Conservation (phyloP, 1,140 invertebrate genomes). For the Drosophila tani region DNA sequence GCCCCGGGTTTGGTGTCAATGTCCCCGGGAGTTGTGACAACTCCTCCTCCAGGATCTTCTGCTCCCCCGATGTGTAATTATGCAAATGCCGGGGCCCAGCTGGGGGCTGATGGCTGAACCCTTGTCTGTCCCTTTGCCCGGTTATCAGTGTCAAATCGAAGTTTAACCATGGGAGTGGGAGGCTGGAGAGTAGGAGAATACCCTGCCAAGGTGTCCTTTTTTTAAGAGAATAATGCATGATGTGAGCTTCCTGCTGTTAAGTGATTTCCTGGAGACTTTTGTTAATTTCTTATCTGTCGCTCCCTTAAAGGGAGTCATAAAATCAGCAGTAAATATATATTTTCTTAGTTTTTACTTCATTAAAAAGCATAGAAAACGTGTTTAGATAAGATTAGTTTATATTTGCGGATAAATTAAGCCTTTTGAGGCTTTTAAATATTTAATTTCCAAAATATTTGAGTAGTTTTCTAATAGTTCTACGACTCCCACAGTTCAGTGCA, state of each 20-base stretch:
- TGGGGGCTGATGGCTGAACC: constrained; percentile 28
- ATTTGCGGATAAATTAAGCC: too few relatives aligned
- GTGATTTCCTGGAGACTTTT: constrained; percentile 1
- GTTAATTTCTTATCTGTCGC: neutral
- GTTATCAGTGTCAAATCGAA: constrained; percentile 72
- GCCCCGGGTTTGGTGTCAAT: constrained; percentile 38
- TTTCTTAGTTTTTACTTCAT: neutral
- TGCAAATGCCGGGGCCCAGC: constrained; percentile 64
- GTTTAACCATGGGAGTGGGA: constrained; percentile 38
- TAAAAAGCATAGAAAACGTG: neutral
- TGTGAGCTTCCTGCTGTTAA: neutral
- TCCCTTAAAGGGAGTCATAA: neutral
- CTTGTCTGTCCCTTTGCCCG: constrained; percentile 42
- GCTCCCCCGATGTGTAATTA: constrained; percentile 56
- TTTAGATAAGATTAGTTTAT: too few relatives aligned
- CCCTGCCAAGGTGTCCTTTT: constrained; percentile 10
- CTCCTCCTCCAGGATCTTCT: constrained; percentile 1
- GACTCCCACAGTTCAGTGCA: neutral
- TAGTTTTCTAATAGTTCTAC: neutral
- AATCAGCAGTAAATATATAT: too few relatives aligned
- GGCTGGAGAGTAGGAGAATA: constrained; percentile 12
- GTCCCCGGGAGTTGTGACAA: constrained; percentile 25
- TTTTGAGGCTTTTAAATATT: too few relatives aligned
- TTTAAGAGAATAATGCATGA: neutral
- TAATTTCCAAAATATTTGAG: too few relatives aligned